Evolutionary conservation across 2,797 vertebrate species (phyloP).

Genomic region (Darevskia nairensis): DNA sequence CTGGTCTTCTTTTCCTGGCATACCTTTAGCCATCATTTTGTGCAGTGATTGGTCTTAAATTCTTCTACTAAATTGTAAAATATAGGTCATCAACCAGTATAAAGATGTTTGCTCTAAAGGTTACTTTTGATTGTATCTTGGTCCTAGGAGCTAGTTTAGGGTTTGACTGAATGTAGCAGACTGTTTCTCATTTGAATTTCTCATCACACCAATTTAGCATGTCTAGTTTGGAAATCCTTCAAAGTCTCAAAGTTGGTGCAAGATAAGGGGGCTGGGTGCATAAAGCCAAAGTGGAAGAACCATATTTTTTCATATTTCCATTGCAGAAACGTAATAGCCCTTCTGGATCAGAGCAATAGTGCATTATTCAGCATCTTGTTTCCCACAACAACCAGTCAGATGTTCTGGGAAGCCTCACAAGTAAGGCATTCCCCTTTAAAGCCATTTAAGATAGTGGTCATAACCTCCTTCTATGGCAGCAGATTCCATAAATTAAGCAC

Average conservation of each 20-base stretch:
- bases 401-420: background rate
- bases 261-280: too few species aligned
- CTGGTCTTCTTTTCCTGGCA: background rate
- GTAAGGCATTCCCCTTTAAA: background rate
- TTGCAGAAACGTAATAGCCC: background rate
- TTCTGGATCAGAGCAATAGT: too few species aligned
- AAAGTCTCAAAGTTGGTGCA: background rate
- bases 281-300: background rate
- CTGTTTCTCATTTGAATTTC: background rate
- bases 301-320: background rate
- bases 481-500: conserved; percentile 1
- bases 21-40: background rate
- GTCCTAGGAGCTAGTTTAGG: background rate
- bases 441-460: background rate
- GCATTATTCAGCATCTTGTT: background rate
- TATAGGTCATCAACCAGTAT: background rate
- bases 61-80: background rate
- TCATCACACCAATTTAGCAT: too few species aligned
- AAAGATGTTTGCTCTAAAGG: background rate
- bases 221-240: background rate
- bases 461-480: background rate
- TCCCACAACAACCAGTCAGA: background rate
- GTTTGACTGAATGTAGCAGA: background rate
- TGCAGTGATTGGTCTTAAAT: background rate
- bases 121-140: background rate